phyloP scores from a whole-genome alignment of 2,797 vertebrate species.

The Ceryle rudis region DNA sequence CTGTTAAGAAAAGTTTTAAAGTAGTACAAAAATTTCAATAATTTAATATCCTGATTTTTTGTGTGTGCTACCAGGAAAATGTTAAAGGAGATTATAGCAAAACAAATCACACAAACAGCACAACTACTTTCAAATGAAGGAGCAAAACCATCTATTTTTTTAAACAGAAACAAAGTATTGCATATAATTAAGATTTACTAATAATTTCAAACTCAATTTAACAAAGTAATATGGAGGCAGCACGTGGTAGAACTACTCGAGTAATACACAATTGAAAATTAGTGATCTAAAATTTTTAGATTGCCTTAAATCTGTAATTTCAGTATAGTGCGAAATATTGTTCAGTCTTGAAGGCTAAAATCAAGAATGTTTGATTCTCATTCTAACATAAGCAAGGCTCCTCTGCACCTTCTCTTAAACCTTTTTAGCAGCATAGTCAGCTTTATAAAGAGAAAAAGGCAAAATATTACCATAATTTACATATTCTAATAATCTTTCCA shows the following conservation, averaged over 20 bases:
- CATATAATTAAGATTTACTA: constrained; percentile 42
- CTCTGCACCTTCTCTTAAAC: constrained; percentile 57
- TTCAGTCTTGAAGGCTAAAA: constrained; percentile 57
- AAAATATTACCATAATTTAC: constrained; percentile 77
- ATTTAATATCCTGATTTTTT: constrained; percentile 41
- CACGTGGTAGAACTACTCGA: constrained; percentile 66
- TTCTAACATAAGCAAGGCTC: constrained; percentile 58
- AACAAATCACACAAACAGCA: not conserved
- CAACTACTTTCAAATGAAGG: constrained; percentile 1
- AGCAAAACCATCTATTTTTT: constrained; percentile 22
- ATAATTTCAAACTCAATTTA: constrained; percentile 71
- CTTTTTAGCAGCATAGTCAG: constrained; percentile 76
- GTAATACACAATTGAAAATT: constrained; percentile 59
- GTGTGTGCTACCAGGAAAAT: constrained; percentile 18
- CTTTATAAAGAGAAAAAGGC: constrained; percentile 68
- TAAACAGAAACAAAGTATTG: constrained; percentile 19
- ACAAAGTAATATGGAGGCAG: constrained; percentile 71
- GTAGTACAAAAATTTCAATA: constrained; percentile 46
- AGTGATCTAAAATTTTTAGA: constrained; percentile 52
- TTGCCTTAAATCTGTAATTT: constrained; percentile 44
- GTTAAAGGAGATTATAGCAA: not conserved
- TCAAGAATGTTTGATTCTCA: constrained; percentile 35
- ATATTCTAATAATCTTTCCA: constrained; percentile 71
- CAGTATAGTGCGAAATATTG: constrained; percentile 41
- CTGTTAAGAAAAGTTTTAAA: constrained; percentile 52